phyloP scores from a whole-genome alignment of 2,797 vertebrate species.

The Sorex maritimensis region DNA sequence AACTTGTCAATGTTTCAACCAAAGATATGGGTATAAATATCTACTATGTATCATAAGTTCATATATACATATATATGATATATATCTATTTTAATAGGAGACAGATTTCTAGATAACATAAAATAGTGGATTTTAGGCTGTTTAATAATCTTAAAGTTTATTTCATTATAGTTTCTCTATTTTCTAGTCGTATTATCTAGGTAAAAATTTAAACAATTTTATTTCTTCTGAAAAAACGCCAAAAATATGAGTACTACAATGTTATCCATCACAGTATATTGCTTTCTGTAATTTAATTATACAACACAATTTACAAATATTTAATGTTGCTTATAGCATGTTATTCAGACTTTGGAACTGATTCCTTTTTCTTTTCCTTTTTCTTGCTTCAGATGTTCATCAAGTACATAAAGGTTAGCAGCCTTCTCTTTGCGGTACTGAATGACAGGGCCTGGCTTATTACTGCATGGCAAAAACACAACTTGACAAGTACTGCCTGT shows the following conservation, averaged over 20 bases:
- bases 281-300: conserved; percentile 77
- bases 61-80: background rate
- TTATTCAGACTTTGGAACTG: conserved; percentile 93
- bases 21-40: background rate
- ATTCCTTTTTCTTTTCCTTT: conserved; percentile 93
- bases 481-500: conserved; percentile 83
- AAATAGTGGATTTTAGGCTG: conserved; percentile 34
- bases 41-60: too few species aligned
- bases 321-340: conserved; percentile 93
- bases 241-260: conserved; percentile 82
- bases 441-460: conserved; percentile 89
- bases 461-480: conserved; percentile 91
- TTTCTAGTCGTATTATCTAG: conserved; percentile 64
- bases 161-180: conserved; percentile 65
- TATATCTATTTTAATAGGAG: background rate
- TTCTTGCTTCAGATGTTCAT: conserved; percentile 99
- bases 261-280: conserved; percentile 81
- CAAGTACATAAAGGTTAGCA: conserved; percentile 99
- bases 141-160: conserved; percentile 63
- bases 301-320: conserved; percentile 83
- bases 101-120: conserved; percentile 15
- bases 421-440: conserved; percentile 91
- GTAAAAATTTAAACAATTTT: conserved; percentile 78
- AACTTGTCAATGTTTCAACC: conserved; percentile 29
- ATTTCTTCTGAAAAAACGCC: conserved; percentile 65